Percentiles rank a stretch among this genome's conserved stretches.
Evolutionary conservation across 1,140 invertebrate genomes (phyloP).

Genomic region (Rhopalosiphum padi): DNA sequence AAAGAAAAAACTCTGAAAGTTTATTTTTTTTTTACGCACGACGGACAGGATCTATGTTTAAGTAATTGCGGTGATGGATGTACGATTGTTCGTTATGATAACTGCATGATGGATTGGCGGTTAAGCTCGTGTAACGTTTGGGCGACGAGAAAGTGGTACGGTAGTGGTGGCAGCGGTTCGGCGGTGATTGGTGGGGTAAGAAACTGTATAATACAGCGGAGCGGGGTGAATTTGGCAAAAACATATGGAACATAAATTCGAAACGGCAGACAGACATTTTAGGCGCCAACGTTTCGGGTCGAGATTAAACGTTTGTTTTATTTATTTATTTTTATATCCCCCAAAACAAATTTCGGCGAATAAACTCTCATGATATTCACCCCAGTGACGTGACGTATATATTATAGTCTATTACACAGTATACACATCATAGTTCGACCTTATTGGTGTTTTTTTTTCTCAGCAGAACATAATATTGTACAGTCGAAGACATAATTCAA

Average conservation of each 20-base stretch:
- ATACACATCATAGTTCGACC: background rate
- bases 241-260: slow-evolving; percentile 46
- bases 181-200: background rate
- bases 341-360: background rate
- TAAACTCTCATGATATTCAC: background rate
- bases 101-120: slow-evolving; percentile 39
- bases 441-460: background rate
- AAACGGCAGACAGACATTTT: slow-evolving; percentile 47
- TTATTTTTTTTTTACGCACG: background rate
- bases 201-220: background rate
- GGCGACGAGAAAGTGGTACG: background rate
- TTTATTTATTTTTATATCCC: slow-evolving; percentile 40
- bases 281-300: slow-evolving; percentile 29
- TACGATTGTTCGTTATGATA: slow-evolving; percentile 49
- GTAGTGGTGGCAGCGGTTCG: background rate
- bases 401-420: background rate
- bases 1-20: background rate
- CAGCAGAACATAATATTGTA: background rate
- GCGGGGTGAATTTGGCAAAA: slow-evolving; percentile 24
- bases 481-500: background rate
- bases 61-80: slow-evolving; percentile 55
- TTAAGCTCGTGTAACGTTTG: background rate
- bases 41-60: slow-evolving; percentile 24
- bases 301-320: slow-evolving; percentile 53
- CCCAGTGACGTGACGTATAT: background rate